Percentiles rank a stretch among this genome's conserved stretches.
phyloP scores from a whole-genome alignment of 2,797 vertebrate genomes.

The Gymnothorax javanicus region DNA sequence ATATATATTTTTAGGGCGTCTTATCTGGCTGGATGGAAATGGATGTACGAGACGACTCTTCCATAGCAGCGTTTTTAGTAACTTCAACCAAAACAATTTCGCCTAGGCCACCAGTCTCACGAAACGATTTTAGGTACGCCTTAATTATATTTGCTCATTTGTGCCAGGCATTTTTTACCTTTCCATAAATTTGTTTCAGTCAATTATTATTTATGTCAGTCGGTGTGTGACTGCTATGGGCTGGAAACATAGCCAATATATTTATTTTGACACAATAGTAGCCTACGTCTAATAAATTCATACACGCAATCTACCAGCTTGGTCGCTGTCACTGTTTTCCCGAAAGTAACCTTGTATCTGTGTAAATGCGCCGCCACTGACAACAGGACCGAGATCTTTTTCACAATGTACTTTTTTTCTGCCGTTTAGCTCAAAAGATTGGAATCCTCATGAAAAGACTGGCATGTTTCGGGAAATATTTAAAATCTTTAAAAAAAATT shows the following conservation, averaged over 20 bases:
- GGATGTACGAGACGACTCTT: background rate
- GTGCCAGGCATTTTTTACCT: background rate
- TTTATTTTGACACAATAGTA: background rate
- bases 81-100: background rate
- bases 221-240: background rate
- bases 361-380: background rate
- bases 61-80: conserved; percentile 5
- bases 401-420: background rate
- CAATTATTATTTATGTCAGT: background rate
- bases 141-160: background rate
- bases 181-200: background rate
- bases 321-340: background rate
- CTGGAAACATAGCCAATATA: background rate
- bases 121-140: background rate
- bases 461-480: background rate
- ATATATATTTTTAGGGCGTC: background rate
- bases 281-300: background rate
- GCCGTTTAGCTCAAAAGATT: background rate
- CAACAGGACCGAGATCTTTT: background rate
- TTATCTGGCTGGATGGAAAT: conserved; percentile 5
- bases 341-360: background rate
- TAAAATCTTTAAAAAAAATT: background rate
- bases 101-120: background rate
- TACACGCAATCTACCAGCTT: background rate
- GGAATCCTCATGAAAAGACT: background rate